Evolutionary conservation across 2,888 invertebrate genomes (phyloP), one percentile per base, ranked within the genome.

Genomic region (Drosophila neoperkinsi): DNA sequence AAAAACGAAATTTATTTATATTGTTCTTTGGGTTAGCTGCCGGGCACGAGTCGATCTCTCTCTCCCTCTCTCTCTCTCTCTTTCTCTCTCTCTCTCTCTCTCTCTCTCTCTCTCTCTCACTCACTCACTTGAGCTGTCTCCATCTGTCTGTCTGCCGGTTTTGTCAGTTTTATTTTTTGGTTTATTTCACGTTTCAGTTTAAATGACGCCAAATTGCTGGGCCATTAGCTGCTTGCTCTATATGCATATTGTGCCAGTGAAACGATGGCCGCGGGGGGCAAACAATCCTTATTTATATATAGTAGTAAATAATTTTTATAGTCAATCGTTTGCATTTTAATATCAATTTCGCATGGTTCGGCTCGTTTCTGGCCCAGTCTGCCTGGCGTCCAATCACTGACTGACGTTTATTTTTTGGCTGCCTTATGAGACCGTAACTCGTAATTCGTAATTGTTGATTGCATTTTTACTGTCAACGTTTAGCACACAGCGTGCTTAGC

Each of bases 361-460:
- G 18, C 49, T 41, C 43, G 50, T 46, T 55, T 49, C 28, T 31
- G 71, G 36, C 43, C 49, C 43, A 34, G 59, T 63, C 67, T 65
- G 62, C 59, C 64, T 59, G 70, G 58, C 65, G 64, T 74, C 69
- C 83, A 80, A 80, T 82, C 84, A 76, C 70, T 65, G 81, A 82
- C 81, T 82, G 88, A 82, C 87, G 74, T 88, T 90, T 90, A 90
- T 90, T 90, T 89, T 72, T 74, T 85, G 90, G 88, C 83, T 79
- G 84, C 88, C 69, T 88, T 90, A 88, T 90, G 84, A 88, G 88
- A 90, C 88, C 88, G 79, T 84, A 89, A 86, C 74, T 77, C 84
- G 77, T 72, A 80, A 81, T 78, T 67, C 83, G 84, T 82, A 83
- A 86, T 84, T 86, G 84, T 81, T 84, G 90, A 88, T 81, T 88